Evolutionary conservation across 2,888 invertebrate species (phyloP).

Genomic region (Acanthopleura granulata): DNA sequence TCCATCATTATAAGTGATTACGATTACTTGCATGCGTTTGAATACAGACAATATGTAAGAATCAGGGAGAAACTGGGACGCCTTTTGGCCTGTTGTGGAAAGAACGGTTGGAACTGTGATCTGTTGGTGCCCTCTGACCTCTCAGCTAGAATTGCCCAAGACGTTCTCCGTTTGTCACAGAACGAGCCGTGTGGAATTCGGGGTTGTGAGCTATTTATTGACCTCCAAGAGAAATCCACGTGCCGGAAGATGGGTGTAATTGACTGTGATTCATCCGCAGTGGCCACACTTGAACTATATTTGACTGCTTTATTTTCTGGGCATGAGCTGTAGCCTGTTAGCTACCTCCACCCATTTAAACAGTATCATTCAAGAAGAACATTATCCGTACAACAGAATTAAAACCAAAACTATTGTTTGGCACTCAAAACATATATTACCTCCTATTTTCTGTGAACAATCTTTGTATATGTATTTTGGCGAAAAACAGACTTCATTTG

Average conservation of each 20-base stretch:
- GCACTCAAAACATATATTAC: too few species aligned
- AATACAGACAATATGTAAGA: conserved; percentile 71
- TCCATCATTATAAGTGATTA: conserved; percentile 22
- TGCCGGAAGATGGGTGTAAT: conserved; percentile 82
- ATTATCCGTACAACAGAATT: conserved; percentile 75
- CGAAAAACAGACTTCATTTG: too few species aligned
- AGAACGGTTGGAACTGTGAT: conserved; percentile 80
- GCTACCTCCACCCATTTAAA: too few species aligned
- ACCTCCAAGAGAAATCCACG: conserved; percentile 75
- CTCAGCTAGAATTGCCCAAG: conserved; percentile 82
- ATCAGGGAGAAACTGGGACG: conserved; percentile 83
- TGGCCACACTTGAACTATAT: conserved; percentile 91
- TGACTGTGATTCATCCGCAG: conserved; percentile 87
- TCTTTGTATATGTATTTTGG: too few species aligned
- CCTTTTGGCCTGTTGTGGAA: conserved; percentile 84
- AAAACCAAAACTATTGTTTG: too few species aligned
- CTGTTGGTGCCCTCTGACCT: conserved; percentile 88
- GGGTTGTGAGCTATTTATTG: conserved; percentile 87
- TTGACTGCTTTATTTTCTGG: too few species aligned
- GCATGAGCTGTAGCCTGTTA: too few species aligned
- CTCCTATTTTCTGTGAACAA: too few species aligned
- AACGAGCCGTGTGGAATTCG: conserved; percentile 89
- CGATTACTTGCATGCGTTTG: conserved; percentile 36
- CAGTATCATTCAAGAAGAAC: too few species aligned
- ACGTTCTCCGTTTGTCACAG: conserved; percentile 86